A percentile compares a stretch with the other conserved stretches of the same genome.
These are phyloP conservation scores for Pseudachorutes palmiensis DNA, from an alignment of 1,140 invertebrate species.

Conservation along the genomic window DNA sequence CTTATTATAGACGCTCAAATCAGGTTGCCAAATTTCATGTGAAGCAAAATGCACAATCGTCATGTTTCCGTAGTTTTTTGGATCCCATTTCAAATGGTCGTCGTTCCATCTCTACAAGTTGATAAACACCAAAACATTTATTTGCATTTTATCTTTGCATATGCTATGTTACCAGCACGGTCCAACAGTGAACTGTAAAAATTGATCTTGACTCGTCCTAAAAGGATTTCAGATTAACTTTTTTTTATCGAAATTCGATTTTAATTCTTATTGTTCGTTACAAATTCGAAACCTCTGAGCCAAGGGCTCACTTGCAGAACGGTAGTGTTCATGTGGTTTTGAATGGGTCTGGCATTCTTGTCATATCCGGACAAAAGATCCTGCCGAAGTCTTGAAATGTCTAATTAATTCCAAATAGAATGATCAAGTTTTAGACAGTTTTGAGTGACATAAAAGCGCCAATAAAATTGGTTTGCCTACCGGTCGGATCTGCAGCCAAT, in stretches of 20 bases:
- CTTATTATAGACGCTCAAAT: constrained; percentile 46
- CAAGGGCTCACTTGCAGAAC: constrained; percentile 20
- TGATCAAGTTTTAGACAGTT: too few species aligned
- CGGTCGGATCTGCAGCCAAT: constrained; percentile 1
- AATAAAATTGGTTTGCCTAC: not conserved
- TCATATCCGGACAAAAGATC: not conserved
- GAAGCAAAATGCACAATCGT: constrained; percentile 42
- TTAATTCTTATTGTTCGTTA: constrained; percentile 19
- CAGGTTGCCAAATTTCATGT: constrained; percentile 44
- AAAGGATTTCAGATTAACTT: not conserved
- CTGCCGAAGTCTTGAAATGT: not conserved
- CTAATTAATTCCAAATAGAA: not conserved
- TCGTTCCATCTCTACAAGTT: constrained; percentile 40
- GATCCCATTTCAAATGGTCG: constrained; percentile 44
- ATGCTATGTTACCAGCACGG: constrained; percentile 28
- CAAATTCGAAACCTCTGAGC: constrained; percentile 33
- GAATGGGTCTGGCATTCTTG: constrained; percentile 24
- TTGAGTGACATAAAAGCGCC: too few species aligned
- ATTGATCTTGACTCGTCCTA: constrained; percentile 29
- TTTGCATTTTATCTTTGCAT: not conserved
- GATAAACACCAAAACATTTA: not conserved
- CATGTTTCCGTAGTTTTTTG: constrained; percentile 41
- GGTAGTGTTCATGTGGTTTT: constrained; percentile 28
- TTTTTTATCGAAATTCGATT: constrained; percentile 4
- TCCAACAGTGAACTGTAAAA: constrained; percentile 33